Evolutionary conservation across 2,888 invertebrate genomes (phyloP).

Genomic region (Orgyia antiqua): DNA sequence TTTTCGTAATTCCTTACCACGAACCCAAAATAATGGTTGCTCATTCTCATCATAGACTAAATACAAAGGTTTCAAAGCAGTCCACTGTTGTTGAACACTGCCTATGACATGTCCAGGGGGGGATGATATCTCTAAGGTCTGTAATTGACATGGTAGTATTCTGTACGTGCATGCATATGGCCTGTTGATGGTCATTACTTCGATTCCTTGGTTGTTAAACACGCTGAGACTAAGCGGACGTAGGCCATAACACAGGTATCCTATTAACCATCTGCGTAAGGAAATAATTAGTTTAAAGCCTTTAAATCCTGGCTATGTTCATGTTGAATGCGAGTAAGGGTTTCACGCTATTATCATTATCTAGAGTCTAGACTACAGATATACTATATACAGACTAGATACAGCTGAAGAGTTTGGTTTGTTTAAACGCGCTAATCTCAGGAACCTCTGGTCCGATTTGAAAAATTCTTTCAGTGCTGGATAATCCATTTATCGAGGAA

Average conservation of each 20-base stretch:
- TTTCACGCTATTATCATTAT: no score
- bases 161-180: slow-evolving; percentile 88
- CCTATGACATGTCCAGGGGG: slow-evolving; percentile 83
- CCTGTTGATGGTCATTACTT: slow-evolving; percentile 87
- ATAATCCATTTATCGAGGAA: no score
- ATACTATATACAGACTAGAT: no score
- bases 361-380: no score
- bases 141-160: slow-evolving; percentile 87
- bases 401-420: no score
- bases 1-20: no score
- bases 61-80: slow-evolving; percentile 83
- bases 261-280: slow-evolving; percentile 59
- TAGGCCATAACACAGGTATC: slow-evolving; percentile 59
- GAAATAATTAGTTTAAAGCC: no score
- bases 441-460: no score
- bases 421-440: no score
- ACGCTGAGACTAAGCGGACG: slow-evolving; percentile 56
- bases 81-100: slow-evolving; percentile 85
- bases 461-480: no score
- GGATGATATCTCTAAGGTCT: slow-evolving; percentile 84
- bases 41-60: slow-evolving; percentile 83
- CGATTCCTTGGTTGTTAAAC: slow-evolving; percentile 36
- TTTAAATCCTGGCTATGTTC: no score
- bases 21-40: slow-evolving; percentile 83
- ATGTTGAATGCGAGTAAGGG: not conserved